These are phyloP conservation scores for Cololabis saira DNA, from an alignment of 2,113 vertebrate genomes.

Conservation along the genomic window DNA sequence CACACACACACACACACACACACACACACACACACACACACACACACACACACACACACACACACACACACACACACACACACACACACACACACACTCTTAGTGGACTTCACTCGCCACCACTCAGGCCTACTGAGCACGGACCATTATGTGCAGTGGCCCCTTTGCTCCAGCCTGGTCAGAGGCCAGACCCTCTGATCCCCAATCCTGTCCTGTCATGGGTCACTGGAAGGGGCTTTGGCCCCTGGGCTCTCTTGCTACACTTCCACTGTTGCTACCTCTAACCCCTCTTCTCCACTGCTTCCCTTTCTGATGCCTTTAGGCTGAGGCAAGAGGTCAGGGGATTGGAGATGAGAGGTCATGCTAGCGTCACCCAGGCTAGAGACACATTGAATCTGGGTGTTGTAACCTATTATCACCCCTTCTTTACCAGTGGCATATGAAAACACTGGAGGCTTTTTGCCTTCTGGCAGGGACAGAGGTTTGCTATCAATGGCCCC, in stretches of 20 bases:
- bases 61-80: slow-evolving; percentile 21
- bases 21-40: slow-evolving; percentile 31
- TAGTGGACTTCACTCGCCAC: slow-evolving; percentile 49
- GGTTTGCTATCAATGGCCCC: slow-evolving; percentile 59
- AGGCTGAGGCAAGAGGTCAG: slow-evolving; percentile 87
- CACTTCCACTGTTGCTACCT: slow-evolving; percentile 75
- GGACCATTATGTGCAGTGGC: slow-evolving; percentile 80
- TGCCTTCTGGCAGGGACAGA: slow-evolving; percentile 57
- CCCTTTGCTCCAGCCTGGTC: slow-evolving; percentile 74
- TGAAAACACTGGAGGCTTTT: slow-evolving; percentile 74
- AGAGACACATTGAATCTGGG: slow-evolving; percentile 88
- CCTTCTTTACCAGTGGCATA: slow-evolving; percentile 82
- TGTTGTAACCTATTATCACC: slow-evolving; percentile 92
- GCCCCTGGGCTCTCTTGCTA: slow-evolving; percentile 80
- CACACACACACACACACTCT: slow-evolving; percentile 35
- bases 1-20: not conserved
- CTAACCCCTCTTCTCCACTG: slow-evolving; percentile 52
- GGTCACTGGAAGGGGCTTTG: slow-evolving; percentile 89
- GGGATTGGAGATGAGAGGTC: slow-evolving; percentile 88
- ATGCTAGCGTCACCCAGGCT: slow-evolving; percentile 84
- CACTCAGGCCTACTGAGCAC: slow-evolving; percentile 52
- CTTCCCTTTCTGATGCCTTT: slow-evolving; percentile 75
- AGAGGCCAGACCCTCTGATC: slow-evolving; percentile 86
- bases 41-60: not conserved
- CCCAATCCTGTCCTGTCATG: slow-evolving; percentile 89